Percentiles rank a stretch among this genome's conserved stretches.
Conservation (phyloP, 2,888 invertebrate genomes). For the Metalampra italica region DNA sequence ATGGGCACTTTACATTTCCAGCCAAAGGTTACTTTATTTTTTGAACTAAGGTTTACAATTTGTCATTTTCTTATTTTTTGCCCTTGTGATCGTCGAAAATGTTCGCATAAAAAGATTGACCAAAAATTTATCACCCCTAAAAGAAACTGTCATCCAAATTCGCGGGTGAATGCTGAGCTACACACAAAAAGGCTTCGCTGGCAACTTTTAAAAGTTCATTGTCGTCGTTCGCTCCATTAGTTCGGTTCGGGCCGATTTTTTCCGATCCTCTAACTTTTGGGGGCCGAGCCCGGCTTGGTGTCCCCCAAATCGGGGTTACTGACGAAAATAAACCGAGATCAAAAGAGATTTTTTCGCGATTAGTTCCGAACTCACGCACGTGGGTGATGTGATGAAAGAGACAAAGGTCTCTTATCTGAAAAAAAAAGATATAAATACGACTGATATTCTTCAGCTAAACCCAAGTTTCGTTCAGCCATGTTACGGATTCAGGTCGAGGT, state of each 20-base stretch:
- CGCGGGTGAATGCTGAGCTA: slow-evolving; percentile 10
- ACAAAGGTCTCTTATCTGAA: not conserved
- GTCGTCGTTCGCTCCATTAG: slow-evolving; percentile 61
- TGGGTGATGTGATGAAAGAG: not conserved
- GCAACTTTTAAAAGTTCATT: slow-evolving; percentile 61
- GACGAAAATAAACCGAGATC: slow-evolving; percentile 55
- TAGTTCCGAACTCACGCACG: slow-evolving; percentile 23
- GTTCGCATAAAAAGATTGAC: too few relatives aligned
- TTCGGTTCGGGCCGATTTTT: slow-evolving; percentile 53
- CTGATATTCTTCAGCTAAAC: not conserved
- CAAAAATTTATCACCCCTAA: not conserved
- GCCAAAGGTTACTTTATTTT: too few relatives aligned
- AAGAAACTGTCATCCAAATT: slow-evolving; percentile 8
- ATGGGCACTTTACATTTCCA: too few relatives aligned
- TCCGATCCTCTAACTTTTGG: slow-evolving; percentile 49
- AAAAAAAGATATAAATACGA: not conserved
- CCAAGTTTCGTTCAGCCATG: not conserved
- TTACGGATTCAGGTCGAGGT: too few relatives aligned
- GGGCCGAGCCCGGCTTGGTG: slow-evolving; percentile 26
- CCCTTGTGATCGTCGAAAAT: too few relatives aligned
- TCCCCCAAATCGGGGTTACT: slow-evolving; percentile 27
- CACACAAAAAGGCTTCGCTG: slow-evolving; percentile 21
- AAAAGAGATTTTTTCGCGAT: slow-evolving; percentile 40
- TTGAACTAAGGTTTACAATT: too few relatives aligned
- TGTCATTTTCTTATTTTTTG: too few relatives aligned